phyloP scores from a whole-genome alignment of 1,140 invertebrate genomes.

The Arctopsyche grandis region DNA sequence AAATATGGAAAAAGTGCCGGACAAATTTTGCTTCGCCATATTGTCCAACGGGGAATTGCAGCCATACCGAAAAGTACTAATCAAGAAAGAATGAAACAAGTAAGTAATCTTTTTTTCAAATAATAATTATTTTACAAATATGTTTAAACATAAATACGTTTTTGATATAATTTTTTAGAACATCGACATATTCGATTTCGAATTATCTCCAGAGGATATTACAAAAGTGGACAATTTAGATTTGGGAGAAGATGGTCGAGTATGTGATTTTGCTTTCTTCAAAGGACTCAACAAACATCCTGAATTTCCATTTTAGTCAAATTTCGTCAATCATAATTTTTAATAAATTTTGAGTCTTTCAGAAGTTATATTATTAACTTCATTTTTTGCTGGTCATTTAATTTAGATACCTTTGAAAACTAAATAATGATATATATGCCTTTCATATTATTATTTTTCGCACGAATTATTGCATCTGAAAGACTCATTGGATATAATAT shows the following conservation, averaged over 20 bases:
- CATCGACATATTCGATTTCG: slow-evolving; percentile 73
- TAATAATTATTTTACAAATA: neutral
- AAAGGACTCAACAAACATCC: slow-evolving; percentile 73
- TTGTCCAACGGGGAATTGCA: slow-evolving; percentile 76
- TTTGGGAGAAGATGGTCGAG: slow-evolving; percentile 72
- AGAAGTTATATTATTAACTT: too few species aligned
- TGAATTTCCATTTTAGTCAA: slow-evolving; percentile 67
- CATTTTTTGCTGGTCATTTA: too few species aligned
- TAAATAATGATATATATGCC: too few species aligned
- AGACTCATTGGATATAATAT: too few species aligned
- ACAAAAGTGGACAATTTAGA: slow-evolving; percentile 69
- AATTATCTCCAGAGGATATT: slow-evolving; percentile 68
- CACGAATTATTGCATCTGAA: too few species aligned
- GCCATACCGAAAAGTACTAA: slow-evolving; percentile 89
- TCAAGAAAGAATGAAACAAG: slow-evolving; percentile 71
- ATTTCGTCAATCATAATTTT: neutral
- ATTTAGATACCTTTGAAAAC: too few species aligned
- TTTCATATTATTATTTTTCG: too few species aligned
- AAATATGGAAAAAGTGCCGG: slow-evolving; percentile 77
- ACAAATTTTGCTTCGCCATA: slow-evolving; percentile 81
- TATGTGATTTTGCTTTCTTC: slow-evolving; percentile 73
- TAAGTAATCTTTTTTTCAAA: slow-evolving; percentile 40
- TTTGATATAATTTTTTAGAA: slow-evolving; percentile 58
- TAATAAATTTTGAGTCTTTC: too few species aligned
- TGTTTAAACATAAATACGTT: neutral